These are phyloP conservation scores for Hippocampus zosterae DNA, from an alignment of 2,113 vertebrate genomes.

Conservation along the genomic window DNA sequence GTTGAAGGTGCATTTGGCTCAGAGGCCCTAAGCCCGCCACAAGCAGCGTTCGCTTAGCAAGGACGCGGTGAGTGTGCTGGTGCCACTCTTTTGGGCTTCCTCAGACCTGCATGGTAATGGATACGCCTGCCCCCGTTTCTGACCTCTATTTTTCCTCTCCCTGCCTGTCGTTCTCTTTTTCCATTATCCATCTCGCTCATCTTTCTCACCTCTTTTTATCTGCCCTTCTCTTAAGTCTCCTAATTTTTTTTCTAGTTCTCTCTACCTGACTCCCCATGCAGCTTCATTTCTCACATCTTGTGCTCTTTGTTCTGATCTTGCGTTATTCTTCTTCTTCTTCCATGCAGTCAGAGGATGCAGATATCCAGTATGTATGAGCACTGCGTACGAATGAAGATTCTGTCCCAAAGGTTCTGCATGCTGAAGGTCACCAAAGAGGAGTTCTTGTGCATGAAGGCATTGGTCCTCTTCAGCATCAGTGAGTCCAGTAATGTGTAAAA, in stretches of 20 bases:
- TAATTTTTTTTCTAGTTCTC: conserved; percentile 14
- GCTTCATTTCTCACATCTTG: conserved; percentile 14
- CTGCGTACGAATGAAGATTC: conserved; percentile 85
- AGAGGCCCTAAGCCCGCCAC: neutral
- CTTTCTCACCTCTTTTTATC: conserved; percentile 40
- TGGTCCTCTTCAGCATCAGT: conserved; percentile 96
- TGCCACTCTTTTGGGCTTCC: conserved; percentile 34
- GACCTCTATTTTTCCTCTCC: conserved; percentile 61
- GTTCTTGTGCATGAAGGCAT: conserved; percentile 95
- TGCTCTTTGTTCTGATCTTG: conserved; percentile 13
- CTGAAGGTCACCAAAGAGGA: conserved; percentile 92
- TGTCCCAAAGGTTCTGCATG: conserved; percentile 86
- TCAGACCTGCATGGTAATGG: conserved; percentile 59
- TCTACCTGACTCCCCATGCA: conserved; percentile 14
- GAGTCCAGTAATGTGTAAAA: conserved; percentile 44
- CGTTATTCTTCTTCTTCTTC: neutral
- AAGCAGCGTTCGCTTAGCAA: conserved; percentile 24
- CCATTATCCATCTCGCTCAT: conserved; percentile 57
- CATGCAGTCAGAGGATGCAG: conserved; percentile 86
- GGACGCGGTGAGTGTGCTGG: conserved; percentile 38
- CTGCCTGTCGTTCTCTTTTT: conserved; percentile 46
- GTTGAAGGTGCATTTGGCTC: conserved; percentile 4
- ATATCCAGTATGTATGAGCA: conserved; percentile 94
- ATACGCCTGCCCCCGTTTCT: conserved; percentile 51
- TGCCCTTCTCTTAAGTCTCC: conserved; percentile 32